A percentile compares a stretch with the other conserved stretches of the same genome.
phyloP scores from a whole-genome alignment of 1,140 invertebrate species.

The Aphelinus atriplicis region DNA sequence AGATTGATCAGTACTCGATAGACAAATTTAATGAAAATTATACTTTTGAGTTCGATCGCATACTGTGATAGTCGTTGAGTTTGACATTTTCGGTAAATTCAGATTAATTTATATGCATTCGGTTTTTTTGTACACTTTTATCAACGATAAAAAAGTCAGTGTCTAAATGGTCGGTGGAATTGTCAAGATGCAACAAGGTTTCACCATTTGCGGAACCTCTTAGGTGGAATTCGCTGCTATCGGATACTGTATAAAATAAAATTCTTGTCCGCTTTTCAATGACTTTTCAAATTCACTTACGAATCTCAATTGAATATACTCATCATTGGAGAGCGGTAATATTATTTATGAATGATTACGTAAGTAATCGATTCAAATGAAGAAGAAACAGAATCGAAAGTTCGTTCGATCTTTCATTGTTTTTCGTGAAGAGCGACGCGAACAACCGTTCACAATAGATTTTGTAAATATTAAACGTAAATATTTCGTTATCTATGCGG shows the following conservation, averaged over 20 bases:
- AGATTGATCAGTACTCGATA: too few species aligned
- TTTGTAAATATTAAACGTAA: conserved; percentile 41
- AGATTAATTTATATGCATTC: background rate
- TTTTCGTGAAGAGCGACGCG: conserved; percentile 9
- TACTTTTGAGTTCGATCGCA: conserved; percentile 25
- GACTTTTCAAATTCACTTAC: conserved; percentile 9
- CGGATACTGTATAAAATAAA: conserved; percentile 31
- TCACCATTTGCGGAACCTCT: conserved; percentile 18
- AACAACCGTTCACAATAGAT: conserved; percentile 31
- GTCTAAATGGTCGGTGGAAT: conserved; percentile 6
- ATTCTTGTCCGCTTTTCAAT: conserved; percentile 24
- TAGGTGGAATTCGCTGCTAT: conserved; percentile 2
- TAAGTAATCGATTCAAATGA: conserved; percentile 21
- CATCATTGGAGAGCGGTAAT: conserved; percentile 9
- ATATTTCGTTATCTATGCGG: conserved; percentile 38
- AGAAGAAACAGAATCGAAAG: conserved; percentile 11
- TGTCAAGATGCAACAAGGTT: conserved; percentile 42
- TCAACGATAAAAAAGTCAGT: too few species aligned
- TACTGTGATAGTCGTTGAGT: conserved; percentile 30
- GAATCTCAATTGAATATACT: conserved; percentile 4
- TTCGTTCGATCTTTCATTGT: conserved; percentile 5
- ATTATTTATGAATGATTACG: conserved; percentile 20
- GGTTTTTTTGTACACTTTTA: background rate
- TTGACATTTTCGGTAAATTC: conserved; percentile 6
- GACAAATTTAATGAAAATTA: background rate